These are phyloP conservation scores for Clarias pachynema DNA, from an alignment of 2,797 vertebrate species.

Conservation along the genomic window DNA sequence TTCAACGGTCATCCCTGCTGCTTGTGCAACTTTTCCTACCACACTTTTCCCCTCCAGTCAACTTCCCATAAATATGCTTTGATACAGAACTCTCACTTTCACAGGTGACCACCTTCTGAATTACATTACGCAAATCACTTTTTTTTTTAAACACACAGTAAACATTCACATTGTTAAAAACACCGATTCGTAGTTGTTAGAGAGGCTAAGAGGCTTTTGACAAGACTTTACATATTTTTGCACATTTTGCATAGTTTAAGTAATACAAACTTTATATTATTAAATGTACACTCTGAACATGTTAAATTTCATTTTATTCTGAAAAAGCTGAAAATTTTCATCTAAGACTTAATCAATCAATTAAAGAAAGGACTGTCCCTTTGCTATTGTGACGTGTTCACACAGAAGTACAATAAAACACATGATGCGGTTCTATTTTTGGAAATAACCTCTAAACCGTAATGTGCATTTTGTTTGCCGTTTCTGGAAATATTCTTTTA, in stretches of 20 bases:
- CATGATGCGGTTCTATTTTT: neutral
- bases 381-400: neutral
- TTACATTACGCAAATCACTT: too few relatives aligned
- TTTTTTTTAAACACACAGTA: too few relatives aligned
- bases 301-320: neutral
- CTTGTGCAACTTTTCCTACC: too few relatives aligned
- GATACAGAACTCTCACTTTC: too few relatives aligned
- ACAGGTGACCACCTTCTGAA: too few relatives aligned
- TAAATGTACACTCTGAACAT: neutral
- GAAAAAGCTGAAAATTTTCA: neutral
- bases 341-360: neutral
- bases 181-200: neutral
- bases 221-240: neutral
- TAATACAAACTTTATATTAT: neutral
- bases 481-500: neutral
- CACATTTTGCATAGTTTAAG: neutral
- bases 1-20: too few relatives aligned
- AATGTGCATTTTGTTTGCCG: neutral
- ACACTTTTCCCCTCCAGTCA: too few relatives aligned
- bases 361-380: neutral
- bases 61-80: too few relatives aligned
- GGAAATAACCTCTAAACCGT: neutral
- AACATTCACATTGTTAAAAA: neutral
- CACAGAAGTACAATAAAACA: neutral
- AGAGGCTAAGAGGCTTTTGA: neutral